Base-by-base conservation (phyloP, 2,888 invertebrate species). In the Corbicula japonica region DNA sequence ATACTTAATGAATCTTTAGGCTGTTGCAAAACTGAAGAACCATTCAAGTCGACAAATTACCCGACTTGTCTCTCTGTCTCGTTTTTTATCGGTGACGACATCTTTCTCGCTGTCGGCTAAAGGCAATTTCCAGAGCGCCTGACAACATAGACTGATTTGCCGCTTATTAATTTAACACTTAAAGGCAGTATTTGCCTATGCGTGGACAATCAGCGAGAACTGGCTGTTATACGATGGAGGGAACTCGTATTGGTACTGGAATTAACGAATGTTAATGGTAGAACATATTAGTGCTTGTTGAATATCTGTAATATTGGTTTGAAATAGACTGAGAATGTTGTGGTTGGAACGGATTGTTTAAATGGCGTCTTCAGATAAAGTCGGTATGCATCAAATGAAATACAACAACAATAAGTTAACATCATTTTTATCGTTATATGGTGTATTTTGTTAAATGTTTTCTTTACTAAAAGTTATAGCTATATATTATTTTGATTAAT, bases 131-230 rank as follows among this genome's bases (percentile, higher is more conserved):
- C 12, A 65, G 34, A 52, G 26, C 50, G 65, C 46, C 63, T 63
- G 63, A 52, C 50, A 65, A 52, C 48, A 52, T 52, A 38, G 65
- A 38, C 50, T 65, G 65, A 65, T 52, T 65, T 65, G 35, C 52
- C 23, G 50, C 38, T 65, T 65, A 65, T 65, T 65, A 65, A 50
- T 65, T 65, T 65, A 52, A 65, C 65, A 65, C 50, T 65, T 65
- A 34, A 65, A 50, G 52, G 34, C 65, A 52, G 52, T 65, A 12
- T 2, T 35, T 8, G 56, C 21, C 56, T 56, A 2, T 52, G 23
- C 50, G 54, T 18, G 54, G 54, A 54, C 54, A 54, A 54, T 30
- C 54, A 54, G 18, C 15, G 30, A 54, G 54, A 54, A 28, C 32
- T 54, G 54, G 32, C 32, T 18, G 41, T 41, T 26, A 2, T 10